Evolutionary conservation across 2,113 vertebrate genomes (phyloP), one percentile per base, ranked within the genome.

Genomic region (Microcebus murinus): DNA sequence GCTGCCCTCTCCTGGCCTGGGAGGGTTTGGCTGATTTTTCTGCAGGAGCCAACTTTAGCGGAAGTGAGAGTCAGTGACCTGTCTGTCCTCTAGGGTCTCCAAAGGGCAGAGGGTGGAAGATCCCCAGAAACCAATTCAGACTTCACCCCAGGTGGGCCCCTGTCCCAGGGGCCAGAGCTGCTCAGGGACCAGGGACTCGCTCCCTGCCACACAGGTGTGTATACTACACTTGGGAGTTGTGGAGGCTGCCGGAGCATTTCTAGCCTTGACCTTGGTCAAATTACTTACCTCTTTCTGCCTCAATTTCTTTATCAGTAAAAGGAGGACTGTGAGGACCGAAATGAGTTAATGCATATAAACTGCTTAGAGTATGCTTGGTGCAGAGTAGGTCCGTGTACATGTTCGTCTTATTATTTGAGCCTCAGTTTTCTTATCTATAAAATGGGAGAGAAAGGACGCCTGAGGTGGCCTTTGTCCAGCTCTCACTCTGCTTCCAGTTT

Each of bases 1-100:
- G 1, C 94, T 68, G 96, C 91, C 82, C 95, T 87, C 97, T 97
- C 87, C 87, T 5, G 89, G 86, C 89, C 87, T 95, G 85, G 67
- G 84, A 7, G 25, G 81, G 45, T 77, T 89, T 90, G n/a, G 29
- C 59, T 2, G 55, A 15, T 27, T 59, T 68, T 67, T n/a, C 61
- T 48, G 59, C 27, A 17, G 52, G 18, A 85, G 17, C 63, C 57
- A 52, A 70, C 65, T 87, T 76, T 39, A 27, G 34, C 13, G 31
- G 45, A 59, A 13, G 13, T 2, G 36, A 36, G 21, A 68, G 10
- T 27, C 23, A 23, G 10, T 34, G 31, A 77, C 39, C 6, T 3
- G 34, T 23, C 17, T 50, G 50, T 59, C 50, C 36, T 57, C 74
- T 55, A 50, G 39, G 76, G 67, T 42, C 34, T 5, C 68, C 67